Evolutionary conservation across 2,888 invertebrate genomes (phyloP).

Genomic region (Bellardia pandia): DNA sequence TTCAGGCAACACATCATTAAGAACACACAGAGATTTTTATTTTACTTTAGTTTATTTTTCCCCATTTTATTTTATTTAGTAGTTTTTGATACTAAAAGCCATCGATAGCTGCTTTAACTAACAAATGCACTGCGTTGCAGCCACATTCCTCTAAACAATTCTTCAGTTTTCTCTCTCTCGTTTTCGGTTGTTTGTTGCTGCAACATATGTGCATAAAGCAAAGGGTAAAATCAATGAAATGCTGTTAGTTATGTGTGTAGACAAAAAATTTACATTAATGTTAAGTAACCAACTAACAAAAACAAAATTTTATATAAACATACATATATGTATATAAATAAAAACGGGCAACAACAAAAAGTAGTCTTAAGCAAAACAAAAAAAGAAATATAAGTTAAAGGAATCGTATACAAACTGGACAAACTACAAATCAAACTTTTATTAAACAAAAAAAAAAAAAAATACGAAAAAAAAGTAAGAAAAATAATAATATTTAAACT

Average conservation of each 20-base stretch:
- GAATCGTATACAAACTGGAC: slow-evolving; percentile 54
- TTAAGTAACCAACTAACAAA: slow-evolving; percentile 55
- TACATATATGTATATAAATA: not conserved
- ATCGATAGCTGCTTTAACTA: slow-evolving; percentile 20
- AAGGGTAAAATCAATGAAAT: slow-evolving; percentile 52
- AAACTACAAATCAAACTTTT: slow-evolving; percentile 66
- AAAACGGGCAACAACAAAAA: slow-evolving; percentile 3
- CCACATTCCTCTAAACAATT: slow-evolving; percentile 45
- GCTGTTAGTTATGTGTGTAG: slow-evolving; percentile 64
- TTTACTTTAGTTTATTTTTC: slow-evolving; percentile 45
- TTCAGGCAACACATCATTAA: slow-evolving; percentile 71
- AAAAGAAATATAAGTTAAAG: slow-evolving; percentile 10
- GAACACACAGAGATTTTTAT: slow-evolving; percentile 62
- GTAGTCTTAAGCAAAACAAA: not conserved
- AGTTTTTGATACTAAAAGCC: slow-evolving; percentile 14
- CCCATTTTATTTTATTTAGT: not conserved
- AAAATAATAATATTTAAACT: slow-evolving; percentile 39
- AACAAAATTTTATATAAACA: not conserved
- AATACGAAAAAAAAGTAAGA: not conserved
- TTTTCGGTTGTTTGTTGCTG: slow-evolving; percentile 2
- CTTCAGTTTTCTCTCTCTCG: not conserved
- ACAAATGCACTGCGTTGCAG: slow-evolving; percentile 8
- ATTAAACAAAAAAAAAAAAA: slow-evolving; percentile 29
- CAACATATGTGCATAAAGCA: slow-evolving; percentile 48
- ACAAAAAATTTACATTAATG: slow-evolving; percentile 66